These are phyloP conservation scores for Watsonalla binaria DNA, from an alignment of 2,888 invertebrate species.

Conservation along the genomic window DNA sequence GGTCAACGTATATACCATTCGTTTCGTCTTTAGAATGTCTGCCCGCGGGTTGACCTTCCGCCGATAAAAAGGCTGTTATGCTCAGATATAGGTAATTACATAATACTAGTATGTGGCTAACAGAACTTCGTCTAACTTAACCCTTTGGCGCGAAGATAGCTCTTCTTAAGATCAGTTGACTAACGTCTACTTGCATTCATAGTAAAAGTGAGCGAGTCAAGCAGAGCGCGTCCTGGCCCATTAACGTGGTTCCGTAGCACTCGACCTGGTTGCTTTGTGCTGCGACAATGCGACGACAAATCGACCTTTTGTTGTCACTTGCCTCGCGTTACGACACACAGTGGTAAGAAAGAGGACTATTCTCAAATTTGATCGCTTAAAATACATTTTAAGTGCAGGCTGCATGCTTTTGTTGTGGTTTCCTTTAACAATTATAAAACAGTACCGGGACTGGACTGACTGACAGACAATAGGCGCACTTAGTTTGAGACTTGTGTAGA, in stretches of 20 bases:
- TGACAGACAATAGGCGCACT: no score
- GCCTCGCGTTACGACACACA: slow-evolving; percentile 30
- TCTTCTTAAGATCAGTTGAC: no score
- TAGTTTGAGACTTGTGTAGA: no score
- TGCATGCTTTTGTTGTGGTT: no score
- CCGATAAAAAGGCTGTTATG: no score
- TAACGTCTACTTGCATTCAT: neutral
- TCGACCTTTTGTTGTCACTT: slow-evolving; percentile 60
- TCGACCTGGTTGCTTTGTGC: slow-evolving; percentile 54
- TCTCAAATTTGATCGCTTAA: slow-evolving; percentile 1
- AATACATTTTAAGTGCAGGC: slow-evolving; percentile 1
- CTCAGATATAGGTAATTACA: neutral
- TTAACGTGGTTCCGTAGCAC: slow-evolving; percentile 38
- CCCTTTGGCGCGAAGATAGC: no score
- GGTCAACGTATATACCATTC: no score
- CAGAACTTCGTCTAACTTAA: neutral
- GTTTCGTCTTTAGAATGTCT: no score
- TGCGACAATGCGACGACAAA: slow-evolving; percentile 51
- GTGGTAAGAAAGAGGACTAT: slow-evolving; percentile 6
- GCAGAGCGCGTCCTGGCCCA: slow-evolving; percentile 30
- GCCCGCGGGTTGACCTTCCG: no score
- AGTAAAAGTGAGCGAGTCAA: slow-evolving; percentile 2
- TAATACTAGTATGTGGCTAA: neutral
- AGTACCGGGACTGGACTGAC: no score
- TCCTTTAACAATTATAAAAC: no score